A percentile compares a stretch with the other conserved stretches of the same genome.
Conservation (phyloP, 2,797 vertebrate species). For the Anguilla marmorata region DNA sequence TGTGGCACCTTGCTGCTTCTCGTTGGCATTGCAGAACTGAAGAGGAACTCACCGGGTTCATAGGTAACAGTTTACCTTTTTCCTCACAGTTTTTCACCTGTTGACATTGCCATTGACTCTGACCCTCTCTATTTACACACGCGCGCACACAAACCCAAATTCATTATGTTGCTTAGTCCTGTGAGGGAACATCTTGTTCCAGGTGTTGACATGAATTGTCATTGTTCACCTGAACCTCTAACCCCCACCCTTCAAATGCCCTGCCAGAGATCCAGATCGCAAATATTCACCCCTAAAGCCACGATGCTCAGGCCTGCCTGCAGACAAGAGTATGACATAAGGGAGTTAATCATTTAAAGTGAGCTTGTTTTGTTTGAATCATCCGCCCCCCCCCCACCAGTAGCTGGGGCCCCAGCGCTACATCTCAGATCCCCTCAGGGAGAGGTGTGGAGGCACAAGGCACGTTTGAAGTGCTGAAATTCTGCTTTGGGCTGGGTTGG, state of each 20-base stretch:
- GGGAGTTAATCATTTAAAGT: not conserved
- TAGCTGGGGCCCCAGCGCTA: not conserved
- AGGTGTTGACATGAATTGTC: not conserved
- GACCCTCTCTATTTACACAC: not conserved
- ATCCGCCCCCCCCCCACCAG: not conserved
- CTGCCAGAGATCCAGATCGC: not conserved
- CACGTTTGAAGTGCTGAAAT: not conserved
- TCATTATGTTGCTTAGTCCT: not conserved
- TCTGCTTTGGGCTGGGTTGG: not conserved
- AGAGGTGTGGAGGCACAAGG: not conserved
- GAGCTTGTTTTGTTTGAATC: not conserved
- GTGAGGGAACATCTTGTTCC: not conserved
- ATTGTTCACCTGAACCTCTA: not conserved
- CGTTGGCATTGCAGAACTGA: not conserved
- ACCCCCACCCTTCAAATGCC: not conserved
- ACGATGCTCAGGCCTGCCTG: not conserved
- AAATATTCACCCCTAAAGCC: not conserved
- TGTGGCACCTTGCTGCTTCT: not conserved
- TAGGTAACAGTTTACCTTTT: not conserved
- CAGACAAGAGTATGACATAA: not conserved
- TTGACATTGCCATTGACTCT: not conserved
- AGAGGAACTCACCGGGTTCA: not conserved
- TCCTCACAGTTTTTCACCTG: not conserved
- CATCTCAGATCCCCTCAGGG: not conserved
- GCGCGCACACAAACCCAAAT: not conserved